Conservation (phyloP, 2,888 invertebrate species). For the Ornithoptera priamus region DNA sequence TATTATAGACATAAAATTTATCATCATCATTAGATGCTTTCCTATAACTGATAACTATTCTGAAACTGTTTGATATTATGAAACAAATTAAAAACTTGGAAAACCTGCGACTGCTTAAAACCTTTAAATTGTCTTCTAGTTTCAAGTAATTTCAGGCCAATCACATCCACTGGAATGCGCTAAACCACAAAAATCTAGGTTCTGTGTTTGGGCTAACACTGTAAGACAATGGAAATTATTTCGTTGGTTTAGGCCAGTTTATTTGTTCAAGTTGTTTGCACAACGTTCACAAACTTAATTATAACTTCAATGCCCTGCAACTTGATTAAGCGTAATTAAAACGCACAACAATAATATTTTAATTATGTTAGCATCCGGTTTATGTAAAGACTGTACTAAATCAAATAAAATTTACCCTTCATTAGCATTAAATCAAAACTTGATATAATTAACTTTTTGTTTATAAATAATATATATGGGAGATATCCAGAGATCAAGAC, state of each 20-base stretch:
- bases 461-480: no score
- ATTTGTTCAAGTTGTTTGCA: constrained; percentile 19
- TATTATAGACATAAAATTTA: no score
- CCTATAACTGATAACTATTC: no score
- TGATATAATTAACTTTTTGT: neutral
- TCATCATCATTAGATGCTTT: no score
- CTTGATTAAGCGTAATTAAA: constrained; percentile 56
- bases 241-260: constrained; percentile 11
- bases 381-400: constrained; percentile 13
- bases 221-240: neutral
- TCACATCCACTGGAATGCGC: no score
- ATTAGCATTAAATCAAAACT: neutral
- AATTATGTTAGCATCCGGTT: constrained; percentile 49
- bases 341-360: constrained; percentile 59
- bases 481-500: no score
- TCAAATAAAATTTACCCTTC: neutral
- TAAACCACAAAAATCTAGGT: neutral
- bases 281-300: constrained; percentile 46
- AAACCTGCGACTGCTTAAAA: no score
- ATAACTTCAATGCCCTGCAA: constrained; percentile 47
- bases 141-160: no score
- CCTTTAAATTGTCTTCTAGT: no score
- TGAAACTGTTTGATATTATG: no score
- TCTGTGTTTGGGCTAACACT: neutral
- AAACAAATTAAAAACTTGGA: no score